Evolutionary conservation across 2,797 vertebrate genomes (phyloP).

Genomic region (Rachycentron canadum): DNA sequence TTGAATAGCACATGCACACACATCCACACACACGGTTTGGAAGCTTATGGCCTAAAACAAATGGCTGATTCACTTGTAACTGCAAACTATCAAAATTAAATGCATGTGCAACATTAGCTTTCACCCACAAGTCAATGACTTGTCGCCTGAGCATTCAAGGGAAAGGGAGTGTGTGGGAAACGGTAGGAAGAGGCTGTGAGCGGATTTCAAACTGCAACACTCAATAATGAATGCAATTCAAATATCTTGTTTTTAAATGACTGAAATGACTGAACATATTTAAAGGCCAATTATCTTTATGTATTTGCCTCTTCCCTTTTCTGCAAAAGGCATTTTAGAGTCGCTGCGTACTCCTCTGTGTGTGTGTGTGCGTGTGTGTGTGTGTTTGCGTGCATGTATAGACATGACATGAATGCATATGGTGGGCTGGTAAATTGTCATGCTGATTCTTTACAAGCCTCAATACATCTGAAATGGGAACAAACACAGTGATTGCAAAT

Average conservation of each 20-base stretch:
- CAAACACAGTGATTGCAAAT: conserved; percentile 40
- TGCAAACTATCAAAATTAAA: conserved; percentile 11
- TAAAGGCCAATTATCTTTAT: not conserved
- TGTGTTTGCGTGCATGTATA: not conserved
- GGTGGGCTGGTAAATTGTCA: not conserved
- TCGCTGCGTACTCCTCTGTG: too few species aligned
- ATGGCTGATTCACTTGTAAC: not conserved
- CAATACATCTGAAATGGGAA: conserved; percentile 31
- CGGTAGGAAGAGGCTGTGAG: too few species aligned
- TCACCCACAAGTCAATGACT: conserved; percentile 4
- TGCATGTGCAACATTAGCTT: conserved; percentile 2
- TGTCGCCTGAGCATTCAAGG: not conserved
- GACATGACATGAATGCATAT: not conserved
- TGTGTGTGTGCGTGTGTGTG: not conserved
- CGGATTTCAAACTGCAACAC: not conserved
- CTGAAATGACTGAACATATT: too few species aligned
- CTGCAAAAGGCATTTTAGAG: not conserved
- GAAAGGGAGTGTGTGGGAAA: too few species aligned
- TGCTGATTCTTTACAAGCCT: conserved; percentile 24
- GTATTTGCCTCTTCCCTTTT: not conserved
- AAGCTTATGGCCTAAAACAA: not conserved
- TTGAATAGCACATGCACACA: too few species aligned
- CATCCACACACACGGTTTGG: not conserved
- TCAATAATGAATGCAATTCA: not conserved
- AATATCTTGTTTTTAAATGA: too few species aligned